These are phyloP conservation scores for Apodemia zela DNA, from an alignment of 2,888 invertebrate genomes.

Conservation along the genomic window DNA sequence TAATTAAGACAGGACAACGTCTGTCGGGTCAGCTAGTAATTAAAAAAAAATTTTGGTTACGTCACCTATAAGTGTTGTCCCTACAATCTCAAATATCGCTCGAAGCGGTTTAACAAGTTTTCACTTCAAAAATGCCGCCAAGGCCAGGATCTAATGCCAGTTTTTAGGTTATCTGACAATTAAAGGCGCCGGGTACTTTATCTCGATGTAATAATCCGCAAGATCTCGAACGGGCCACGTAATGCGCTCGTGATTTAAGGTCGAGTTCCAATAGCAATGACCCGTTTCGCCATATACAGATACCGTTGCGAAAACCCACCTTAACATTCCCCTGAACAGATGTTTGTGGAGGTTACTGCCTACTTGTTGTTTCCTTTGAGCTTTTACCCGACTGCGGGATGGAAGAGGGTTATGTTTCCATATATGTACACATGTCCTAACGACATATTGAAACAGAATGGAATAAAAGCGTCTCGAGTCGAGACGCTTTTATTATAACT, in stretches of 20 bases:
- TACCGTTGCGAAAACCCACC: constrained; percentile 53
- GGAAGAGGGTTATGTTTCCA: too few species aligned
- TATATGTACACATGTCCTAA: too few species aligned
- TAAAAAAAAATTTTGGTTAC: too few species aligned
- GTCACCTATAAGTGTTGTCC: too few species aligned
- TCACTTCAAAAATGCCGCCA: constrained; percentile 9
- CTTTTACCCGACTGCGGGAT: not conserved
- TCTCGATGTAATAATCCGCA: constrained; percentile 1
- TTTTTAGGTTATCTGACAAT: not conserved
- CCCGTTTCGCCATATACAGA: constrained; percentile 62
- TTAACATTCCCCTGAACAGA: constrained; percentile 54
- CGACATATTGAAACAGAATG: too few species aligned
- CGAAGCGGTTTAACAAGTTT: not conserved
- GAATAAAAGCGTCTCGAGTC: too few species aligned
- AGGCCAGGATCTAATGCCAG: not conserved
- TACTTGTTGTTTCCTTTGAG: constrained; percentile 23
- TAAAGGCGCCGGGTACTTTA: not conserved
- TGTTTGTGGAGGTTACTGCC: constrained; percentile 50
- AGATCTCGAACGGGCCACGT: constrained; percentile 9
- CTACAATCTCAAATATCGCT: too few species aligned
- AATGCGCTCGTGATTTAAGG: constrained; percentile 40
- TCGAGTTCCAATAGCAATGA: constrained; percentile 59
- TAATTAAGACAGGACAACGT: too few species aligned
- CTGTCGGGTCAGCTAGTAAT: too few species aligned
- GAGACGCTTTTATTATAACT: too few species aligned